Evolutionary conservation across 2,797 vertebrate genomes (phyloP).

Genomic region (Prunella strophiata): DNA sequence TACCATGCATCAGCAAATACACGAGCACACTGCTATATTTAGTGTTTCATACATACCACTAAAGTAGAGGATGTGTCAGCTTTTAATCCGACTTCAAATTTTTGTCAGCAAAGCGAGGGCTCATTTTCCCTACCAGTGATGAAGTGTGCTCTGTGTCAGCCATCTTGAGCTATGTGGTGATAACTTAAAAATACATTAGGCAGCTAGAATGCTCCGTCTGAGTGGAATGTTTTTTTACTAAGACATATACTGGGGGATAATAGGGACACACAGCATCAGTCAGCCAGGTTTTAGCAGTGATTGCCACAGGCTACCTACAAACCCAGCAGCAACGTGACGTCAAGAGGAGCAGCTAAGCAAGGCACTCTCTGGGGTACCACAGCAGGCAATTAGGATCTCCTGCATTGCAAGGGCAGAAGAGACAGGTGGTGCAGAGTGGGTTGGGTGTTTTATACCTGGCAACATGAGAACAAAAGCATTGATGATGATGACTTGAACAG

Average conservation of each 20-base stretch:
- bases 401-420: not conserved
- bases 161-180: not conserved
- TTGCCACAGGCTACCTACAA: not conserved
- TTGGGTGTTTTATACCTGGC: not conserved
- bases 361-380: not conserved
- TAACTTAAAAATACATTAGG: conserved; percentile 29
- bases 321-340: not conserved
- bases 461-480: not conserved
- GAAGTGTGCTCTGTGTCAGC: conserved; percentile 14
- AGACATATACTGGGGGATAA: not conserved
- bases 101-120: conserved; percentile 50
- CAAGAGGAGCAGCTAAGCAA: not conserved
- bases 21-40: not conserved
- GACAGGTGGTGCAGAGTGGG: not conserved
- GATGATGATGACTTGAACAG: not conserved
- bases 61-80: conserved; percentile 47
- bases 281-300: not conserved
- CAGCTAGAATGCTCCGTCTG: not conserved
- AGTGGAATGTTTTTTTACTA: not conserved
- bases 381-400: not conserved
- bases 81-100: conserved; percentile 47
- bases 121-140: not conserved
- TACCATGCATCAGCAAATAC: conserved; percentile 71
- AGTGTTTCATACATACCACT: conserved; percentile 35
- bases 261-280: not conserved